Conservation (phyloP, 2,888 invertebrate genomes). For the Dryococelus australis region DNA sequence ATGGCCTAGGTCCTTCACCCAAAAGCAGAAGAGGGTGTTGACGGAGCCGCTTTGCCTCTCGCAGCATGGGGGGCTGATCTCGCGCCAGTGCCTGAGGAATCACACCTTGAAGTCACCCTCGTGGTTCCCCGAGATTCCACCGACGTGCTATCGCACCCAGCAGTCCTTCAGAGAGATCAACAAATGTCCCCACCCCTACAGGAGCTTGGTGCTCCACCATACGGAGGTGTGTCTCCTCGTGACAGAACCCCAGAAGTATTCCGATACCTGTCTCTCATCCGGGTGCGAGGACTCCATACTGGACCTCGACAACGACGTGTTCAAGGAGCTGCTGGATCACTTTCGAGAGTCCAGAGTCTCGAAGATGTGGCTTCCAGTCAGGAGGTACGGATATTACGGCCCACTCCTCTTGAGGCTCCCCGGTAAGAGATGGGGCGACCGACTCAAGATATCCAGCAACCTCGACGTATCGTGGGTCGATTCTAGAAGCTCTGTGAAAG, state of each 20-base stretch:
- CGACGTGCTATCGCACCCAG: neutral
- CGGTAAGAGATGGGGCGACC: constrained; percentile 56
- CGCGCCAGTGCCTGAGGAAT: neutral
- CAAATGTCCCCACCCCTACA: neutral
- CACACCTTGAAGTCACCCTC: neutral
- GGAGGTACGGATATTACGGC: constrained; percentile 58
- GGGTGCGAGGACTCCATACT: neutral
- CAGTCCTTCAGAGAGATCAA: neutral
- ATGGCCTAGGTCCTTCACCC: neutral
- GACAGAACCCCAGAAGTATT: neutral
- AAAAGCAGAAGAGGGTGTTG: neutral
- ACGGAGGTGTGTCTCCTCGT: neutral
- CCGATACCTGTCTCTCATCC: neutral
- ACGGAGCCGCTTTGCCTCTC: constrained; percentile 4
- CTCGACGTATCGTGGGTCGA: neutral
- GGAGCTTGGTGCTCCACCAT: neutral
- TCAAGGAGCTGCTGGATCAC: neutral
- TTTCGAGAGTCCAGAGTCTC: neutral
- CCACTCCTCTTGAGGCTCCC: constrained; percentile 62
- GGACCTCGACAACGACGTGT: neutral
- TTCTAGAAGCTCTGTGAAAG: neutral
- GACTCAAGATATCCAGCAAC: neutral
- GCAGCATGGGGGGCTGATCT: neutral
- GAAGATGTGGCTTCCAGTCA: constrained; percentile 63
- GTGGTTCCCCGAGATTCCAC: neutral